Evolutionary conservation across 1,140 invertebrate species (phyloP), one percentile per base, ranked within the genome.

Genomic region (Plectrocnemia conspersa): DNA sequence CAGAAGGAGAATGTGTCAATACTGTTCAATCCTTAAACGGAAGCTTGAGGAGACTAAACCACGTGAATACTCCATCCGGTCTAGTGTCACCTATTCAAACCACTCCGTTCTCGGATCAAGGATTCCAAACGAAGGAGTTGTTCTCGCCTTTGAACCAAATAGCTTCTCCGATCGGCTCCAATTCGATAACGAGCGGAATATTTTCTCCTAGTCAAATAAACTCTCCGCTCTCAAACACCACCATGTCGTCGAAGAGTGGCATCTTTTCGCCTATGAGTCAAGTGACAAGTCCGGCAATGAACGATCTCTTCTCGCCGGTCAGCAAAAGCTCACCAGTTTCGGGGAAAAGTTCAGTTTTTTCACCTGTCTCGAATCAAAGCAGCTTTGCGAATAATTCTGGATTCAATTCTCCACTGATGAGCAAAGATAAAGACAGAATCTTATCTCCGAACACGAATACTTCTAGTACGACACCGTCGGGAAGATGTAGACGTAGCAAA

Each of bases 121-220:
- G 72, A 1, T 63, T 71, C 16, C 66, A 63, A 32, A 74, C 73
- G 57, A 71, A 66, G 59, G 64, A 65, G 54, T 69, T 73, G 48
- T 64, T 66, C 63, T 68, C 71, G 49, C 69, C 71, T 13, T 52
- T 54, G 2, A 75, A 77, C 58, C 74, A 77, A 59, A 57, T 78
- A 36, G 70, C 74, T 22, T 78, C 77, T 23, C 77, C 78, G 4
- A 78, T 76, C 58, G 74, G 74, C 16, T 75, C 73, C 9, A 76
- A 73, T 56, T 79, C 77, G 22, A 69, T 78, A 19, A 75, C 75
- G 15, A 75, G 73, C 59, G 73, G 73, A n/a, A 75, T 75, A 62
- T 75, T 75, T 62, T 76, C 74, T 29, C 74, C 73, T 3, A 75
- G 73, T 67, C 73, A 75, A 67, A 76, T 76, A 13, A 75, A 75